Evolutionary conservation across 2,113 vertebrate species (phyloP).

Genomic region (Pholis gunnellus): DNA sequence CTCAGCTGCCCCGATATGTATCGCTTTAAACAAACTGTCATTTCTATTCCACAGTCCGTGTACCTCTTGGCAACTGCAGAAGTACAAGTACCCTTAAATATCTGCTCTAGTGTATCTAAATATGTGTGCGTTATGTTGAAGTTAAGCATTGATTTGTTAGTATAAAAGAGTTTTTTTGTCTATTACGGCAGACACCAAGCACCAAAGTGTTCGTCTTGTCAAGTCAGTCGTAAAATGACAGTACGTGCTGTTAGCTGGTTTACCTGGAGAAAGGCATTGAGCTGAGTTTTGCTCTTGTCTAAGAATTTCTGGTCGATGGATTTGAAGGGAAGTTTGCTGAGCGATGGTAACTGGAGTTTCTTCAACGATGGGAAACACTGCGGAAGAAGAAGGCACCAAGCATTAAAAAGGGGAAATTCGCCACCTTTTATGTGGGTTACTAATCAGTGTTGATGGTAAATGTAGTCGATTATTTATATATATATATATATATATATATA

Average conservation of each 20-base stretch:
- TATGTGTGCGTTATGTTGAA: neutral
- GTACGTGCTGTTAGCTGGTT: slow-evolving; percentile 31
- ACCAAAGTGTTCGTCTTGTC: neutral
- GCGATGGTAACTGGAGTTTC: slow-evolving; percentile 97
- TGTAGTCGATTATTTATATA: no score
- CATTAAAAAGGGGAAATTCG: neutral
- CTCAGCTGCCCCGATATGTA: neutral
- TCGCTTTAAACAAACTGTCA: neutral
- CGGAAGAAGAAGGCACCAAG: slow-evolving; percentile 21
- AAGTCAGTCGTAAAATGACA: neutral
- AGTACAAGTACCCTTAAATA: neutral
- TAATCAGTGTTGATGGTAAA: neutral
- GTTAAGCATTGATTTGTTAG: neutral
- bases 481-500: no score
- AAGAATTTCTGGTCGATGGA: slow-evolving; percentile 98
- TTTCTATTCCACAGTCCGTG: no score
- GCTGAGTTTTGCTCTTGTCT: slow-evolving; percentile 97
- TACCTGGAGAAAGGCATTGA: slow-evolving; percentile 98
- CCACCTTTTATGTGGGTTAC: neutral
- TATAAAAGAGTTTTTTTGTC: neutral
- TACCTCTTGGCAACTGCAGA: neutral
- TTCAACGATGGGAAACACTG: slow-evolving; percentile 97
- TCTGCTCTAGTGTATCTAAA: neutral
- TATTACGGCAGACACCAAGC: neutral
- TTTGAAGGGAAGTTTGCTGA: slow-evolving; percentile 99